Percentiles rank a stretch among this genome's conserved stretches.
These are phyloP conservation scores for Liodrosophila aerea DNA, from an alignment of 2,888 invertebrate species.

Conservation along the genomic window DNA sequence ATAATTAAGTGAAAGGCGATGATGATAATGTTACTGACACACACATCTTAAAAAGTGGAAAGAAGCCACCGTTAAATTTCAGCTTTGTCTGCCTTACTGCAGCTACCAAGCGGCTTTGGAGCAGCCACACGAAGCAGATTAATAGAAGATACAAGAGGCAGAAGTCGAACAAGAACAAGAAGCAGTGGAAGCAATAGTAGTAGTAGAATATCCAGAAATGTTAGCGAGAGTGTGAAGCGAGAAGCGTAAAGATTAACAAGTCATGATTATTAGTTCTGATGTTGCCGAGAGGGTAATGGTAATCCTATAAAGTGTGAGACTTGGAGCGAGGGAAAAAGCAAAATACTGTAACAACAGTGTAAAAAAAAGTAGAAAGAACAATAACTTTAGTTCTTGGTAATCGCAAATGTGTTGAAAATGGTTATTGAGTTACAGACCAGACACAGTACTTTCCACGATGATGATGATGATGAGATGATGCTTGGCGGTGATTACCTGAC, in stretches of 20 bases:
- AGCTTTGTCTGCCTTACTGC: constrained; percentile 12
- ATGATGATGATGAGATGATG: too few species aligned
- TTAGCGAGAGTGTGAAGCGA: constrained; percentile 45
- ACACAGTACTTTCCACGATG: not conserved
- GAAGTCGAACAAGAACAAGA: constrained; percentile 1
- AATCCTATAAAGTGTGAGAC: not conserved
- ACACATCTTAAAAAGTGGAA: not conserved
- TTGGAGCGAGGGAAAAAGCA: not conserved
- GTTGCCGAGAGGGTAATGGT: constrained; percentile 1
- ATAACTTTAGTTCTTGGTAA: constrained; percentile 17
- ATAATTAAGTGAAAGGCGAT: not conserved
- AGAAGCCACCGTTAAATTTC: constrained; percentile 51
- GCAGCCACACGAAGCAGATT: constrained; percentile 24
- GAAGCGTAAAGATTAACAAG: constrained; percentile 76
- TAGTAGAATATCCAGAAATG: not conserved
- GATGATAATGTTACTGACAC: not conserved
- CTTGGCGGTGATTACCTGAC: constrained; percentile 17
- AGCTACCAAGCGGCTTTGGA: constrained; percentile 31
- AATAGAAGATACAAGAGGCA: not conserved
- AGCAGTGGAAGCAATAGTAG: constrained; percentile 1
- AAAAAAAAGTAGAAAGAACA: not conserved
- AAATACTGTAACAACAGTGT: not conserved
- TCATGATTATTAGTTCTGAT: constrained; percentile 76
- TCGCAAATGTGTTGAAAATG: constrained; percentile 39
- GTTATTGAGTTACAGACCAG: constrained; percentile 33